These are phyloP conservation scores for Danio choprae DNA, from an alignment of 2,797 vertebrate species.

Conservation along the genomic window DNA sequence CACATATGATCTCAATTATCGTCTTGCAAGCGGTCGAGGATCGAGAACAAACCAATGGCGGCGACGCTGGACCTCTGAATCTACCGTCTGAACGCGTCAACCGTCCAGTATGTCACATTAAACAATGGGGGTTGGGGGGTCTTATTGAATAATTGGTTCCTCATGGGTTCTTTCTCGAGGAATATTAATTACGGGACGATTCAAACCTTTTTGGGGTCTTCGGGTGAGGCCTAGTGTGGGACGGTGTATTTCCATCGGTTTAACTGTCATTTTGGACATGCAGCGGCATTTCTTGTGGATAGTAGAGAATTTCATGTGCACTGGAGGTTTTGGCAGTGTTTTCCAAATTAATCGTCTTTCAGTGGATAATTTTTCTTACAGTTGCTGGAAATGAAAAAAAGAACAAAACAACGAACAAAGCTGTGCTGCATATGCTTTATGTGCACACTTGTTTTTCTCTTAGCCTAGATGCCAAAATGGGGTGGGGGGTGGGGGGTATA, in stretches of 20 bases:
- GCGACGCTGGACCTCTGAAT: constrained; percentile 70
- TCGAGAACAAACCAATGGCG: constrained; percentile 45
- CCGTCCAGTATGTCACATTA: constrained; percentile 49
- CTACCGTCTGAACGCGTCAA: not conserved
- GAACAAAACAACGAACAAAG: constrained; percentile 30
- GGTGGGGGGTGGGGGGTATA: too few species aligned
- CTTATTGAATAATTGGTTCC: constrained; percentile 83
- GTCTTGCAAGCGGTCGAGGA: constrained; percentile 29
- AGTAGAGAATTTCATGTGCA: constrained; percentile 34
- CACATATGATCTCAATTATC: constrained; percentile 95
- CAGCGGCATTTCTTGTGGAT: constrained; percentile 56
- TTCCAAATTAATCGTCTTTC: constrained; percentile 47
- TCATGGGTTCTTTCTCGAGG: constrained; percentile 70
- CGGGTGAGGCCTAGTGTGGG: constrained; percentile 61
- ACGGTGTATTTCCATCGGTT: constrained; percentile 68
- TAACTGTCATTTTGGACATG: constrained; percentile 63
- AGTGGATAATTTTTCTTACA: constrained; percentile 45
- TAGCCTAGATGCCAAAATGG: constrained; percentile 18
- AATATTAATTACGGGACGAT: constrained; percentile 81
- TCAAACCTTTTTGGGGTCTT: constrained; percentile 65
- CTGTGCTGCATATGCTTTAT: constrained; percentile 53
- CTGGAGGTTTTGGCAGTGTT: constrained; percentile 49
- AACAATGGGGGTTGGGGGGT: constrained; percentile 54
- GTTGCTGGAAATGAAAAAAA: constrained; percentile 27
- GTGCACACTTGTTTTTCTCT: constrained; percentile 41